phyloP scores from a whole-genome alignment of 30 jellyfish, hydroid and myxozoan genomes.

The Aurelia aurita complex sp. Pacific region DNA sequence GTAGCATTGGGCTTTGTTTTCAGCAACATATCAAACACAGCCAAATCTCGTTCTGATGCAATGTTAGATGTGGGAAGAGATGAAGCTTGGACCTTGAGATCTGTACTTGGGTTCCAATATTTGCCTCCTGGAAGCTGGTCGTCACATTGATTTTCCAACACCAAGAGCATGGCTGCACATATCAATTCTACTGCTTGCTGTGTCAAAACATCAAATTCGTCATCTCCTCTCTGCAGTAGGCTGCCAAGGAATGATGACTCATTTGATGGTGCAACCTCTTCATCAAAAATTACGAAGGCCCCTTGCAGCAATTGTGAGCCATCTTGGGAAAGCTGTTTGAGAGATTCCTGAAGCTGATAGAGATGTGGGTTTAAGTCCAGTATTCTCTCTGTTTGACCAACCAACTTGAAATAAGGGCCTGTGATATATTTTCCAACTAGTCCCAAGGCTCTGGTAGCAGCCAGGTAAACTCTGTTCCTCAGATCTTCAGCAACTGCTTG shows the following conservation, averaged over 20 bases:
- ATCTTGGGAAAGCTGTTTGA: no score
- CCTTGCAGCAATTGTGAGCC: no score
- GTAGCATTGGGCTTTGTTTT: conserved; percentile 26
- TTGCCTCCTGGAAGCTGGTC: no score
- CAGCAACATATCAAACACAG: conserved; percentile 19
- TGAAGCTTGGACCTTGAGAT: conserved; percentile 1
- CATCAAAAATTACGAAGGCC: no score
- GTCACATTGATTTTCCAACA: conserved; percentile 14
- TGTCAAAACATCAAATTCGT: conserved; percentile 25
- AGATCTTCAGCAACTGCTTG: conserved; percentile 24
- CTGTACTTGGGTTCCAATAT: conserved; percentile 13
- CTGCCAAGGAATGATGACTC: neutral
- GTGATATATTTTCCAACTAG: conserved; percentile 2
- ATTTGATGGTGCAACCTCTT: neutral
- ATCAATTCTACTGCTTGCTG: conserved; percentile 12
- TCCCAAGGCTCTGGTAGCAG: conserved; percentile 23
- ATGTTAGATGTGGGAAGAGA: conserved; percentile 21
- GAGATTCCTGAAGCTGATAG: neutral
- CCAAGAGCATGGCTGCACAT: conserved; percentile 15
- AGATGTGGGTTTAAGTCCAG: conserved; percentile 21
- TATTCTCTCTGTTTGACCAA: conserved; percentile 20
- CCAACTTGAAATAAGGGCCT: conserved; percentile 20
- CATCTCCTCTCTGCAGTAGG: conserved; percentile 2
- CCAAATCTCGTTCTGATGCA: conserved; percentile 38
- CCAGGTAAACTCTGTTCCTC: neutral